A percentile compares a stretch with the other conserved stretches of the same genome.
Evolutionary conservation across 2,113 vertebrate species (phyloP).

Genomic region (Tupaia tana): DNA sequence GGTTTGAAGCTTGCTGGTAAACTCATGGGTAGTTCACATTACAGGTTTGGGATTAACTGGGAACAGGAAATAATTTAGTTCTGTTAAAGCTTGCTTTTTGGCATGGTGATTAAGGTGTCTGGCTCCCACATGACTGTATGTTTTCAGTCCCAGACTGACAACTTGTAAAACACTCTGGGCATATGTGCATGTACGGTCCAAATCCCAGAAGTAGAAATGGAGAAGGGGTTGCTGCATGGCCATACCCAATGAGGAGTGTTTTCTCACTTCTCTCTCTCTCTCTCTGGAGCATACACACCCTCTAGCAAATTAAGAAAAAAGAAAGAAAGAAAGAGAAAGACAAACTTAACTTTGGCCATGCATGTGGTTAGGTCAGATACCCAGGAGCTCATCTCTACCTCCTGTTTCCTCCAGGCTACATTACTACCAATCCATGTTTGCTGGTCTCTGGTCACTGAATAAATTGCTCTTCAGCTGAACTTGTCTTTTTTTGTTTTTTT

Average conservation of each 20-base stretch:
- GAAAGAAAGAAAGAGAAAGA: too few relatives aligned
- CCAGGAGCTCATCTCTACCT: conserved; percentile 39
- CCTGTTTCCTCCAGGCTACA: conserved; percentile 69
- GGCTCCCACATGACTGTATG: too few relatives aligned
- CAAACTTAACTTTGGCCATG: conserved; percentile 53
- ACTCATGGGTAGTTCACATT: conserved; percentile 67
- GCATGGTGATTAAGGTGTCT: too few relatives aligned
- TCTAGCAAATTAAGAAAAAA: too few relatives aligned
- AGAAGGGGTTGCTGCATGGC: too few relatives aligned
- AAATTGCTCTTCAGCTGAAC: conserved; percentile 64
- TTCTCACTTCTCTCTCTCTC: too few relatives aligned
- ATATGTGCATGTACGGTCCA: too few relatives aligned
- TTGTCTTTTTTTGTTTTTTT: conserved; percentile 17
- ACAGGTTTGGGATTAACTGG: conserved; percentile 61
- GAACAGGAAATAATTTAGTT: conserved; percentile 69
- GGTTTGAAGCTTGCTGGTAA: conserved; percentile 64
- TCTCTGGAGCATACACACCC: too few relatives aligned
- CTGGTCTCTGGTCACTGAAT: conserved; percentile 64
- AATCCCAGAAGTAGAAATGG: too few relatives aligned
- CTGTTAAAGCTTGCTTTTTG: conserved; percentile 31
- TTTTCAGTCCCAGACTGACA: too few relatives aligned
- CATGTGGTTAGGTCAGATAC: conserved; percentile 60
- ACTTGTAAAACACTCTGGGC: too few relatives aligned
- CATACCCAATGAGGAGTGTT: too few relatives aligned
- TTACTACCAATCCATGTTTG: conserved; percentile 66